phyloP scores from a whole-genome alignment of 1,140 invertebrate species.

The Lethocerus indicus region DNA sequence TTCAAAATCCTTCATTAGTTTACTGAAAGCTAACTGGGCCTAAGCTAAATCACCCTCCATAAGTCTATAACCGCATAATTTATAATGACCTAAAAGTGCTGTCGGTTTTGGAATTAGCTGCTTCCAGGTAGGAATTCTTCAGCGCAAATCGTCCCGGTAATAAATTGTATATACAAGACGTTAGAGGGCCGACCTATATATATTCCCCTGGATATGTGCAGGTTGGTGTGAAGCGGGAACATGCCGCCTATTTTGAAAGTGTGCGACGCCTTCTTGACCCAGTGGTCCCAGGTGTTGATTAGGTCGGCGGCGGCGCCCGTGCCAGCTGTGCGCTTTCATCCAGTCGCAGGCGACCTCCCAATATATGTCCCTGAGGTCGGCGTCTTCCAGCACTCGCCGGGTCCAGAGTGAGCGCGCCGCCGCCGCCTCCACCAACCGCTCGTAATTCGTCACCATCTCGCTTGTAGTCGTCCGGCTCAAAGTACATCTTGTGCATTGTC shows the following conservation, averaged over 20 bases:
- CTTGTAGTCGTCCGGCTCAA: constrained; percentile 33
- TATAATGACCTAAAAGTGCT: neutral
- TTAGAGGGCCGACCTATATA: neutral
- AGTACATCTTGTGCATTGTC: constrained; percentile 35
- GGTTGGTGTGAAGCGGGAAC: constrained; percentile 43
- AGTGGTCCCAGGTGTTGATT: constrained; percentile 36
- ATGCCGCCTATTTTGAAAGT: constrained; percentile 51
- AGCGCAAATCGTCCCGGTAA: neutral
- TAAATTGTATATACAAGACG: neutral
- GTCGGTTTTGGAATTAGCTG: neutral
- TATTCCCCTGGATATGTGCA: constrained; percentile 21
- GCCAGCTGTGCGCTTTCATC: constrained; percentile 35
- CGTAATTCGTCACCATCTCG: constrained; percentile 31
- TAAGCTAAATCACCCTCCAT: neutral
- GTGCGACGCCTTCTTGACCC: constrained; percentile 29
- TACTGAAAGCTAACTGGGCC: no score
- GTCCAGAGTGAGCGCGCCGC: no score
- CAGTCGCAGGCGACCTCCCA: constrained; percentile 44
- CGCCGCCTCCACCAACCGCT: no score
- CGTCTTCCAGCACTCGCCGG: constrained; percentile 13
- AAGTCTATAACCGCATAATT: neutral
- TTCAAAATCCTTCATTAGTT: no score
- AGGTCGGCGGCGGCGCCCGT: constrained; percentile 9
- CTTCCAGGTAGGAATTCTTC: neutral
- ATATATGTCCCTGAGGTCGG: constrained; percentile 20